Base-by-base conservation (phyloP, 2,113 vertebrate species). In the Myanophis thanlyinensis region DNA sequence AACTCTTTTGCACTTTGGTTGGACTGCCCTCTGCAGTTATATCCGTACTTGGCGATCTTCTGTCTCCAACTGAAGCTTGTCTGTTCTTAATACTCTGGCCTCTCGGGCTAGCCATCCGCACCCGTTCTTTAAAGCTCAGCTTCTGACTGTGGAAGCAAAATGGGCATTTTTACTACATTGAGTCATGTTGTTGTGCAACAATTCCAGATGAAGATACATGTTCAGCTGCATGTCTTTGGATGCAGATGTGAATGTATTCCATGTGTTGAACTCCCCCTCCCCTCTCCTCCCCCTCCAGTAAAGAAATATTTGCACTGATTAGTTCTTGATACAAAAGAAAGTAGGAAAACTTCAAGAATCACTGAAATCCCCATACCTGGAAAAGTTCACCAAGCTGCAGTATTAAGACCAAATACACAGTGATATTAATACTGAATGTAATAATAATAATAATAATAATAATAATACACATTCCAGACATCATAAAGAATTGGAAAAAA, bases 1-100 rank as follows among this genome's bases (percentile, higher is more conserved):
- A 99, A 97, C 99, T 99, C 97, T 99, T 99, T 96, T 99, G 99
- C 1, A 99, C 98, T 97, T 99, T 99, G 95, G 98, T 98, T 5
- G 99, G 99, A 95, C 99, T 99, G 93, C 98, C 98, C 90, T 99
- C 99, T 0, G 98, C 96, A 35, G 98, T 98, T 52, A 97, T 96
- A 94, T 99, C 99, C 0, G 98, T 96, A 94, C 98, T 98, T 0
- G 99, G 99, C 2, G 99, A 99, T 23, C 99, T 98, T 56, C 98
- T 98, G 93, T 99, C 99, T 6, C 98, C 98, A 3, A 98, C 96
- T 0, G 99, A 98, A 2, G 98, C 96, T 95, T 99, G 99, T 94
- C 99, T 97, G 97, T 97, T 98, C 96, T 99, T 99, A 94, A 99
- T 98, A 93, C 98, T 99, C 95, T 99, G 99, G 93, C 99, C 99